Evolutionary conservation across 2,888 invertebrate species (phyloP), one percentile per base, ranked within the genome.

Genomic region (Creontiades dilutus): DNA sequence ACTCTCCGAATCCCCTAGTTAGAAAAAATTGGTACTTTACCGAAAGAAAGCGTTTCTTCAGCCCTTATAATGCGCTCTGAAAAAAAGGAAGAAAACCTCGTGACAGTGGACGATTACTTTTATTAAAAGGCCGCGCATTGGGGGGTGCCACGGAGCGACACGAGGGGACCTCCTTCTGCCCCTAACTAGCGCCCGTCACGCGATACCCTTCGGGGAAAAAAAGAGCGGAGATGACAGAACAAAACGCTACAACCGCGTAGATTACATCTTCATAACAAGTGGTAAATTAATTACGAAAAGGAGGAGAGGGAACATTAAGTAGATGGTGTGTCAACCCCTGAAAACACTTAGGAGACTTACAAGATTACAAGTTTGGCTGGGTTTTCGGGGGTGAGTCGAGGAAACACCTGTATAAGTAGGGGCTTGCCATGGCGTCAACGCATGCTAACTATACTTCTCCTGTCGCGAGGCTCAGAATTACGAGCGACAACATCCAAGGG

Each of bases 21-120:
- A 37, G 27, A 85, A 37, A 55, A 85, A 85, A 85, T 11, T 16
- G 47, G 27, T 52, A n/a, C 37, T 11, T 16, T 19, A 46, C 37
- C 37, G 28, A 57, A n/a, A 37, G 9, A 37, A 86, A 86, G 61
- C 68, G 23, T 68, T 68, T 68, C 13, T 19, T n/a, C n/a, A 57
- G 57, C 14, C 68, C 27, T 68, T 16, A 23, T 7, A 68, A 23
- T 23, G 68, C 68, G 68, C n/a, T n/a, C n/a, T n/a, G n/a, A 23
- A 12, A 46, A 55, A 52, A 88, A 89, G 12, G 19, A 78, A 52
- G 78, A 89, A 81, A 61, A 89, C 80, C 68, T 86, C 89, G 89
- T 89, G 89, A 89, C 89, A 89, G 81, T 84, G 85, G 89, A 89
- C 89, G 89, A 89, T 89, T 89, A 89, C 81, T 89, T 89, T 89